phyloP scores from a whole-genome alignment of 2,113 vertebrate species.

The Promerops cafer region DNA sequence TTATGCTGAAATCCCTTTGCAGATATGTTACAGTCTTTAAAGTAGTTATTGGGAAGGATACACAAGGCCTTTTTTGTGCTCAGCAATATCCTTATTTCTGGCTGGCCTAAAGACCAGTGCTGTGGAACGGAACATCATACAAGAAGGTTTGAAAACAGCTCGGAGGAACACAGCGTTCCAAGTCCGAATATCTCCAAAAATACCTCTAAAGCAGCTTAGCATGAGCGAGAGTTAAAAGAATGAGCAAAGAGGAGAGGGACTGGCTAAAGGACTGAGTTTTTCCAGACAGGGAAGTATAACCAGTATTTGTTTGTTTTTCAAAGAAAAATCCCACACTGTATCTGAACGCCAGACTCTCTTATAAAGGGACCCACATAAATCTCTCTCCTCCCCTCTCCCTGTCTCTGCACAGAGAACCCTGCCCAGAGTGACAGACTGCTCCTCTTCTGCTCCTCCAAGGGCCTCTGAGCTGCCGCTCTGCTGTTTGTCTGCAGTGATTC shows the following conservation, averaged over 20 bases:
- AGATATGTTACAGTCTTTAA: neutral
- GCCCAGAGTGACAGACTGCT: neutral
- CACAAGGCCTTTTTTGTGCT: constrained; percentile 40
- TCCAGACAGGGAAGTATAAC: constrained; percentile 14
- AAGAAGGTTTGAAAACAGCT: constrained; percentile 15
- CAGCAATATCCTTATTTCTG: neutral
- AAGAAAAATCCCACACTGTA: neutral
- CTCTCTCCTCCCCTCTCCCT: neutral
- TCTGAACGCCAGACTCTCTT: neutral
- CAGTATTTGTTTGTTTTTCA: constrained; percentile 26
- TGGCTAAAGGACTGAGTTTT: neutral
- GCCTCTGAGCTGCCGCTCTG: neutral
- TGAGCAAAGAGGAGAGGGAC: neutral
- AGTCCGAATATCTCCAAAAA: constrained; percentile 20
- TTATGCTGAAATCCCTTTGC: neutral
- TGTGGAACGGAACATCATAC: constrained; percentile 9
- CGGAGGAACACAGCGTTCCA: constrained; percentile 11
- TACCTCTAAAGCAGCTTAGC: constrained; percentile 12
- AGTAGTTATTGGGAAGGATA: neutral
- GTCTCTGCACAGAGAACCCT: neutral
- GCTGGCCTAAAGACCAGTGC: neutral
- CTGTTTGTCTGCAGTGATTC: constrained; percentile 39
- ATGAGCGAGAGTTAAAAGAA: constrained; percentile 24
- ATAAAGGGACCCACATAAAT: constrained; percentile 23
- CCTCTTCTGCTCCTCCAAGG: neutral